Percentiles rank a stretch among this genome's conserved stretches.
These are phyloP conservation scores for Drosophila funebris DNA, from an alignment of 1,140 invertebrate species.

Conservation along the genomic window DNA sequence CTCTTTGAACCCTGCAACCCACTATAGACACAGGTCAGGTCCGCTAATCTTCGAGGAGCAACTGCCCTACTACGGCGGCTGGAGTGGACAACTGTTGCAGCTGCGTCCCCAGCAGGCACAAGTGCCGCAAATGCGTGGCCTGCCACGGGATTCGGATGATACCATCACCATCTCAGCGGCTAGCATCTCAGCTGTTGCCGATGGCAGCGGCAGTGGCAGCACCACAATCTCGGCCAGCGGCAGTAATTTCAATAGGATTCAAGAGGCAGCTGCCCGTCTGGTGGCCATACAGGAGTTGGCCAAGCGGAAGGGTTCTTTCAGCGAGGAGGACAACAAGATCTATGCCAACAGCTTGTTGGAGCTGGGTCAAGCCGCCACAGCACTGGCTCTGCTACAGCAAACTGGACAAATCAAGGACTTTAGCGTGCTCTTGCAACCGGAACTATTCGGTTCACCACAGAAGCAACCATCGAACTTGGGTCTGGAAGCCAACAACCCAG, in stretches of 20 bases:
- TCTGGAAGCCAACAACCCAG: constrained; percentile 59
- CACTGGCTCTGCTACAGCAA: constrained; percentile 83
- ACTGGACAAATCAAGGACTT: constrained; percentile 80
- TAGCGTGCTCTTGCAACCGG: constrained; percentile 73
- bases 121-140: constrained; percentile 43
- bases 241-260: constrained; percentile 83
- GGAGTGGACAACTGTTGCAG: constrained; percentile 84
- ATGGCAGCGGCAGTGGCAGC: constrained; percentile 52
- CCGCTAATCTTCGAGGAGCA: constrained; percentile 63
- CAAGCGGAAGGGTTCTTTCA: constrained; percentile 84
- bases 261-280: constrained; percentile 84
- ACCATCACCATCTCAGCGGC: constrained; percentile 68
- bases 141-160: constrained; percentile 55
- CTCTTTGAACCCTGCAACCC: constrained; percentile 70
- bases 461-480: constrained; percentile 69
- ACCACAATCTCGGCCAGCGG: constrained; percentile 60
- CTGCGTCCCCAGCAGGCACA: constrained; percentile 58
- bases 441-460: constrained; percentile 47
- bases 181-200: constrained; percentile 66
- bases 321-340: constrained; percentile 80
- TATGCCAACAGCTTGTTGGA: constrained; percentile 84
- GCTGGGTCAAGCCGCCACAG: constrained; percentile 84
- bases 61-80: constrained; percentile 87
- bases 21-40: constrained; percentile 71
- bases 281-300: constrained; percentile 84